Conservation (phyloP, 1,140 invertebrate genomes). For the Pemphigus obesinymphae region DNA sequence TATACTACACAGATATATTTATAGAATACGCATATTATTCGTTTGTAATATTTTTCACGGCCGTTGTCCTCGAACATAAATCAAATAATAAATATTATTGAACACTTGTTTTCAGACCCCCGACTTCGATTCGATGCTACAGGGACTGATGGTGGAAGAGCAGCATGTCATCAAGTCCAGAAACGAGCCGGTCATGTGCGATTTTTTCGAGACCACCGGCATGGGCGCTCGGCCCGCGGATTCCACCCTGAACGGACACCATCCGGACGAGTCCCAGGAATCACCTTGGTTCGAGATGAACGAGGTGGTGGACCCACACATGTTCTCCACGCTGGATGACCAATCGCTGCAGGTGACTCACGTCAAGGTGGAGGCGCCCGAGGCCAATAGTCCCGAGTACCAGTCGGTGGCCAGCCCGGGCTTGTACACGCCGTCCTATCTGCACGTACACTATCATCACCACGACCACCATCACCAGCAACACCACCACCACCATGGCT, state of each 20-base stretch:
- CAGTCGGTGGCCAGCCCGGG: slow-evolving; percentile 23
- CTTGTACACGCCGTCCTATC: slow-evolving; percentile 14
- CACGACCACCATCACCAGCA: slow-evolving; percentile 50
- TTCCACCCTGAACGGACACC: neutral
- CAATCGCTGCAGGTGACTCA: slow-evolving; percentile 52
- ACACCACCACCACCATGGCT: slow-evolving; percentile 55
- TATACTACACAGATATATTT: too few species aligned
- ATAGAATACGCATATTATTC: too few species aligned
- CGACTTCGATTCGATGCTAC: slow-evolving; percentile 34
- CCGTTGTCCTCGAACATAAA: too few species aligned
- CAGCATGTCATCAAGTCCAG: slow-evolving; percentile 15
- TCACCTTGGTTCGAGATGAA: slow-evolving; percentile 33
- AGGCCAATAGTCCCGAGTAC: slow-evolving; percentile 51
- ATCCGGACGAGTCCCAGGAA: slow-evolving; percentile 24
- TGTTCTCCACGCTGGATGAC: slow-evolving; percentile 15
- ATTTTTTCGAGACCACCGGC: slow-evolving; percentile 2
- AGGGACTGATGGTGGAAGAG: slow-evolving; percentile 24
- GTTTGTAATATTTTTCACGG: neutral
- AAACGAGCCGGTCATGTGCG: slow-evolving; percentile 36
- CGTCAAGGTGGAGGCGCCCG: slow-evolving; percentile 70
- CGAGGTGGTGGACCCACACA: slow-evolving; percentile 22
- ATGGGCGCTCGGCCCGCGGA: neutral
- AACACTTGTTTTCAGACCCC: slow-evolving; percentile 17
- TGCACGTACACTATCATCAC: slow-evolving; percentile 50
- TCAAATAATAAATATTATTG: too few species aligned